These are phyloP conservation scores for Didymodactylos carnosus DNA, from an alignment of 2,888 invertebrate species.

Conservation along the genomic window DNA sequence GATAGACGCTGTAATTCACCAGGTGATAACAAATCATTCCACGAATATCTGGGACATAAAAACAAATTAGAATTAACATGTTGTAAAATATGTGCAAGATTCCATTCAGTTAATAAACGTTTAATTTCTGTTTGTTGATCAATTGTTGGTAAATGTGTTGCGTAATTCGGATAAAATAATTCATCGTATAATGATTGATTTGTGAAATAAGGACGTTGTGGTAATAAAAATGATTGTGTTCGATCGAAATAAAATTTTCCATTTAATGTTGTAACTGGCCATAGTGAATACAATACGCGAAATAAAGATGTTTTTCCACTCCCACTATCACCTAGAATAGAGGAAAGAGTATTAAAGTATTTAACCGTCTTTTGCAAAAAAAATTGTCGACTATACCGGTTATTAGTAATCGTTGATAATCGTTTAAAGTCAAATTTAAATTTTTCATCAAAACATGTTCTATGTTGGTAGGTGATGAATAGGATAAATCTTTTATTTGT, in stretches of 20 bases:
- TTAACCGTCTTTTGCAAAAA: neutral
- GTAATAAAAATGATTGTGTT: slow-evolving; percentile 29
- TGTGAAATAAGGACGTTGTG: slow-evolving; percentile 42
- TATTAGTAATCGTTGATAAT: neutral
- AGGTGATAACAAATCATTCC: slow-evolving; percentile 65
- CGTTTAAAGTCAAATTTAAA: neutral
- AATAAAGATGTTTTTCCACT: neutral
- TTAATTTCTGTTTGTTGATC: neutral
- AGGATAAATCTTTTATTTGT: neutral
- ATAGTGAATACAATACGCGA: neutral
- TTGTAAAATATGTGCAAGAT: neutral
- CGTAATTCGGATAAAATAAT: neutral
- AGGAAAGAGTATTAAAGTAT: too few relatives aligned
- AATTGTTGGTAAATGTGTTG: neutral
- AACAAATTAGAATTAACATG: neutral
- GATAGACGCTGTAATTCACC: slow-evolving; percentile 91
- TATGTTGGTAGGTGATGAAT: neutral
- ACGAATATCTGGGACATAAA: slow-evolving; percentile 15
- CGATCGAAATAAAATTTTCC: neutral
- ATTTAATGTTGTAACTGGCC: neutral
- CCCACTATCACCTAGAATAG: neutral
- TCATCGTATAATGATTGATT: slow-evolving; percentile 28
- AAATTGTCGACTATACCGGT: neutral
- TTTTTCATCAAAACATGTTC: neutral
- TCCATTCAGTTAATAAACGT: neutral